These are phyloP conservation scores for Scrobipalpa costella DNA, from an alignment of 2,888 invertebrate species.

Conservation along the genomic window DNA sequence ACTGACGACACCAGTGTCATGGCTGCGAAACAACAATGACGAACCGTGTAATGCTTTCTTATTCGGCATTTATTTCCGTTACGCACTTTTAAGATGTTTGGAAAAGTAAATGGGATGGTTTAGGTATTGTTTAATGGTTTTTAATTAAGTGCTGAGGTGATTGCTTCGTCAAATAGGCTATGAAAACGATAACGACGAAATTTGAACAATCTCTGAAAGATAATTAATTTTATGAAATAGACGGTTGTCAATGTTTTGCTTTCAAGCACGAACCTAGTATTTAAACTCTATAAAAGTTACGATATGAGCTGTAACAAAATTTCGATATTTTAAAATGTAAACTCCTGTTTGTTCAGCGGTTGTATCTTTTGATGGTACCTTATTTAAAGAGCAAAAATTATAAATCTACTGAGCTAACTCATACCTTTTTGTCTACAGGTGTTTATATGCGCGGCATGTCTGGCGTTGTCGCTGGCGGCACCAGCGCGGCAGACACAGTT, in stretches of 20 bases:
- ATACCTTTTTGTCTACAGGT: constrained; percentile 46
- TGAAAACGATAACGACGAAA: too few relatives aligned
- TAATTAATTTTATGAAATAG: too few relatives aligned
- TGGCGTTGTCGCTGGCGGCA: constrained; percentile 60
- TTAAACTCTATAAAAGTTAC: too few relatives aligned
- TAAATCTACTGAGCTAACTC: background rate
- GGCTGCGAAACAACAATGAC: constrained; percentile 13
- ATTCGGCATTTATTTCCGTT: background rate
- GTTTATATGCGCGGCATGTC: constrained; percentile 63
- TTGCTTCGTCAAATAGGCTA: too few relatives aligned
- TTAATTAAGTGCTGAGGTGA: background rate
- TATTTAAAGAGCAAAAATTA: background rate
- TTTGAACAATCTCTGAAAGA: too few relatives aligned
- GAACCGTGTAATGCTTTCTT: constrained; percentile 18
- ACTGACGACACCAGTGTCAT: constrained; percentile 15
- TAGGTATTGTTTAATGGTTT: background rate
- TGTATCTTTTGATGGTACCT: too few relatives aligned
- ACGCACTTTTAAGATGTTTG: constrained; percentile 6
- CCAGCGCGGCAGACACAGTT: constrained; percentile 51
- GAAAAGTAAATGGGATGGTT: background rate
- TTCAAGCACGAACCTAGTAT: too few relatives aligned
- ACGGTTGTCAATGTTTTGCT: too few relatives aligned
- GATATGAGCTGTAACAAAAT: too few relatives aligned
- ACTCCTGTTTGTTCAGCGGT: too few relatives aligned
- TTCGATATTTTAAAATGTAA: too few relatives aligned